phyloP scores from a whole-genome alignment of 2,113 vertebrate species.

The Stigmatopora argus region DNA sequence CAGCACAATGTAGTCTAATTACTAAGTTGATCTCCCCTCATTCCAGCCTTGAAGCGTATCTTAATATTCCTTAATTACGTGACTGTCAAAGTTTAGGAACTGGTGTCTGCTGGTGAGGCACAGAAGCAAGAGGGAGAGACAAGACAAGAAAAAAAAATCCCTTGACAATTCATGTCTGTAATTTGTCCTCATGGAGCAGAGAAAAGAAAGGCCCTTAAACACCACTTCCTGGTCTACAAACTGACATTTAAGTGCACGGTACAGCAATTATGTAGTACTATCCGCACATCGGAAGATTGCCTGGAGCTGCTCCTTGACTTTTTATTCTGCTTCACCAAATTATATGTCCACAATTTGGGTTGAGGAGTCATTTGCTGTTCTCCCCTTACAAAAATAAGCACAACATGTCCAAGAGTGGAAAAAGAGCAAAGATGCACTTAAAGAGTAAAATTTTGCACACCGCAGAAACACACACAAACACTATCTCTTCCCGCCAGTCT shows the following conservation, averaged over 20 bases:
- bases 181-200: conserved; percentile 49
- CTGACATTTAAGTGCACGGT: conserved; percentile 16
- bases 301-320: conserved; percentile 29
- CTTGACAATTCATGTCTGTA: conserved; percentile 41
- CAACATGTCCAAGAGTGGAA: conserved; percentile 10
- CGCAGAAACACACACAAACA: conserved; percentile 9
- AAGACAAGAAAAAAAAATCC: conserved; percentile 33
- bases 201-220: conserved; percentile 29
- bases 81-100: conserved; percentile 50
- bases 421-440: conserved; percentile 4
- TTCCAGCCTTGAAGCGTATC: conserved; percentile 39
- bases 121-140: conserved; percentile 47
- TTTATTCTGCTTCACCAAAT: conserved; percentile 11
- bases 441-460: neutral
- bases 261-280: conserved; percentile 38
- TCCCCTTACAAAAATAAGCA: conserved; percentile 16
- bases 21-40: conserved; percentile 36
- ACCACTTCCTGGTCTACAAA: conserved; percentile 27
- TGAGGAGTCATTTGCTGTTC: conserved; percentile 36
- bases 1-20: conserved; percentile 51
- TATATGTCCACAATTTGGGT: conserved; percentile 31
- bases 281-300: conserved; percentile 20
- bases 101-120: conserved; percentile 37
- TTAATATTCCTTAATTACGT: conserved; percentile 46
- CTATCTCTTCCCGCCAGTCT: conserved; percentile 15